Conservation (phyloP, 2,113 vertebrate species). For the Ceyx cyanopectus region DNA sequence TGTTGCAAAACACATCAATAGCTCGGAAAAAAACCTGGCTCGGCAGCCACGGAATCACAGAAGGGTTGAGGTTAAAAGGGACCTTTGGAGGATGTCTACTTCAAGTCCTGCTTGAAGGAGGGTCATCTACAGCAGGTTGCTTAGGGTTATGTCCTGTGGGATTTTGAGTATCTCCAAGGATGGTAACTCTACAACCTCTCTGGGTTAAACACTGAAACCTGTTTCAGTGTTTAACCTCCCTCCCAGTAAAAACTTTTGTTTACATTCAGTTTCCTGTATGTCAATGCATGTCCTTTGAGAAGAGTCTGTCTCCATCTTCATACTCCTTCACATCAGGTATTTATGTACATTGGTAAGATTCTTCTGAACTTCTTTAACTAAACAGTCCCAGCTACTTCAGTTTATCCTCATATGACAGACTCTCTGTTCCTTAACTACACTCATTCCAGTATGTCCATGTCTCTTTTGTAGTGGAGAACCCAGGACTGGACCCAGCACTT, state of each 20-base stretch:
- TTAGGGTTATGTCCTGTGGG: background rate
- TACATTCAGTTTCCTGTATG: background rate
- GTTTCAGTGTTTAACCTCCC: background rate
- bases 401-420: background rate
- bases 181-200: background rate
- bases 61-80: background rate
- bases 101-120: background rate
- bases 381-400: background rate
- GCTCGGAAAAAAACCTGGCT: background rate
- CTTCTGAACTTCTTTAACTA: background rate
- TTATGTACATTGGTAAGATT: background rate
- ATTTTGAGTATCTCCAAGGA: background rate
- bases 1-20: constrained; percentile 24
- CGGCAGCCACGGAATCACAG: background rate
- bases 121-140: background rate
- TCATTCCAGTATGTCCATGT: background rate
- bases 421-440: background rate
- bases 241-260: background rate
- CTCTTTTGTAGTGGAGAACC: background rate
- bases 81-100: background rate
- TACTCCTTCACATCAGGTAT: background rate
- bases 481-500: background rate
- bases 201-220: background rate
- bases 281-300: fast-evolving
- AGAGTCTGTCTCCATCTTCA: background rate